Evolutionary conservation across 2,888 invertebrate species (phyloP), one percentile per base, ranked within the genome.

Genomic region (Teinopalpus imperialis): DNA sequence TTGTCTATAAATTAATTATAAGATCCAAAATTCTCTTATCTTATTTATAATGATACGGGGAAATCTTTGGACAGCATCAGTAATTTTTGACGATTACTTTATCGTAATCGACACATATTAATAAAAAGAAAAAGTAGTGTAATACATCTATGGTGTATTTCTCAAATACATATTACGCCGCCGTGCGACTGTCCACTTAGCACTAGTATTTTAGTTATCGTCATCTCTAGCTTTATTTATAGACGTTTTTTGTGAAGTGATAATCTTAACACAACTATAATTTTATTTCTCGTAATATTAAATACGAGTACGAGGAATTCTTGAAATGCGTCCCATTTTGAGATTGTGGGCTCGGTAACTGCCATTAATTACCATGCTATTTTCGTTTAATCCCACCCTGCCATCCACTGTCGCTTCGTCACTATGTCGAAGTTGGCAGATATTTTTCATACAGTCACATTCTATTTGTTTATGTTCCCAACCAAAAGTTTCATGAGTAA

Each of bases 371-470:
- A 80, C 65, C 31, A 57, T 49, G 76, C 77, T 87, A 86, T 87
- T 87, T 85, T 67, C 51, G 83, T 79, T 67, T 80, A 83, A 86
- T 86, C 85, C 81, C 60, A 74, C 75, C 74, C 74, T 66, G 74
- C 73, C 70, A 74, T 66, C 61, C 55, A 63, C 67, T 71, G 73
- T 72, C 76, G 72, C 59, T 61, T 70, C 69, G 69, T 75, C 78
- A 79, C 69, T 63, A 62, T 69, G 61, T 68, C 61, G 66, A 43
- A 68, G 63, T 65, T 56, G 56, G 54, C 57, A 47, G 49, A 66
- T 56, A 65, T 65, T 71, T 69, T 70, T 53, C 49, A 48, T 45
- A 48, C 37, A 43, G 23, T 31, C 21, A 9, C 12, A 29, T 23
- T 66, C 63, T 48, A 34, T 43, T 40, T 46, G 43, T 47, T 40